Conservation (phyloP, 1,140 invertebrate genomes). For the Steinernema feltiae region DNA sequence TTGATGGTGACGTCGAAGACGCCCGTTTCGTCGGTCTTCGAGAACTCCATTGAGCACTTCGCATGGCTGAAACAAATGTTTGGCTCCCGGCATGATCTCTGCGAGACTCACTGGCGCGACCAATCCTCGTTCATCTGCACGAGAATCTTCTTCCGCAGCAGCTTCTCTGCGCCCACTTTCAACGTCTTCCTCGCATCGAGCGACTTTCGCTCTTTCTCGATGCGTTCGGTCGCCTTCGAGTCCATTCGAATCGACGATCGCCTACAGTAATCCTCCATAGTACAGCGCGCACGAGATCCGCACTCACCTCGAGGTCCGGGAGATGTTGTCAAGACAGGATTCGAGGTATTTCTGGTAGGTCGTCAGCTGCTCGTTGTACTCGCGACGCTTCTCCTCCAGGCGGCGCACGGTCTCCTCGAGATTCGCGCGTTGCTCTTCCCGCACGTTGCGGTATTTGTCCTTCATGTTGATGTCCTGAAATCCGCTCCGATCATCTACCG, state of each 20-base stretch:
- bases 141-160: not conserved
- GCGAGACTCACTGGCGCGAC: not conserved
- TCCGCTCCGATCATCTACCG: not conserved
- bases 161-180: not conserved
- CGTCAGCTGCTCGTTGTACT: slow-evolving; percentile 7
- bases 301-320: not conserved
- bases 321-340: slow-evolving; percentile 8
- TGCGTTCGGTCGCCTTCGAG: not conserved
- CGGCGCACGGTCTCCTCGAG: not conserved
- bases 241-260: not conserved
- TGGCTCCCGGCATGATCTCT: not conserved
- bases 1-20: not conserved
- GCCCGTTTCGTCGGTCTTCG: not conserved
- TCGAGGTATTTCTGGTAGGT: slow-evolving; percentile 10
- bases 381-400: slow-evolving; percentile 1
- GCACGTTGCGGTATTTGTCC: not conserved
- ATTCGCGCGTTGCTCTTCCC: not conserved
- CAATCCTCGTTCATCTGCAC: slow-evolving; percentile 9
- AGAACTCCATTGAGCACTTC: slow-evolving; percentile 2
- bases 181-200: not conserved
- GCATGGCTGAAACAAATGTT: not conserved
- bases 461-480: slow-evolving; percentile 6
- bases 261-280: not conserved
- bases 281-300: too few relatives aligned
- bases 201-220: not conserved